Conservation (phyloP, 2,888 invertebrate species). For the Eudemis profundana region DNA sequence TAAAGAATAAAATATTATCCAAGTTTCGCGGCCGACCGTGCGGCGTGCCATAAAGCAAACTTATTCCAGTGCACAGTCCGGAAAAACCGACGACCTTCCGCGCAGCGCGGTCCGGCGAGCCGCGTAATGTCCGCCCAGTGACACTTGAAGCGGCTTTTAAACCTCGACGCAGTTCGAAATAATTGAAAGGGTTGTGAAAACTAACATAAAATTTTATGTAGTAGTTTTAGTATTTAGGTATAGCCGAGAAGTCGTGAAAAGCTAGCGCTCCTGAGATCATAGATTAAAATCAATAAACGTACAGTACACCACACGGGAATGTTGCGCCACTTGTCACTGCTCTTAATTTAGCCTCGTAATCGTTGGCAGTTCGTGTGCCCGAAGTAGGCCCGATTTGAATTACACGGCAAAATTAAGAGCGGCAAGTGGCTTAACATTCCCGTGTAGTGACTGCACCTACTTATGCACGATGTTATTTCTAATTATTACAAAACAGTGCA, state of each 20-base stretch:
- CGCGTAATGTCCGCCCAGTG: slow-evolving; percentile 11
- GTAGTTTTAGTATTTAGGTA: not conserved
- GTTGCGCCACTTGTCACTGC: no score
- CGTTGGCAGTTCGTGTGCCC: no score
- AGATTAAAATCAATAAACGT: no score
- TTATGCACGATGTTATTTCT: no score
- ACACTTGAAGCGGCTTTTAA: slow-evolving; percentile 32
- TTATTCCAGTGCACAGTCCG: slow-evolving; percentile 37
- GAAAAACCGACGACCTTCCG: slow-evolving; percentile 41
- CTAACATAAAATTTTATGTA: not conserved
- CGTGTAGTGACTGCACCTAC: no score
- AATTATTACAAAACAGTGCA: no score
- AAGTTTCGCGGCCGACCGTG: slow-evolving; percentile 6
- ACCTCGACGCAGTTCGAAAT: slow-evolving; percentile 10
- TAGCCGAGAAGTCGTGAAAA: no score
- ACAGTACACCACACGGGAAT: no score
- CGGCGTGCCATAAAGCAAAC: slow-evolving; percentile 32
- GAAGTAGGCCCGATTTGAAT: no score
- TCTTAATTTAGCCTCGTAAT: no score
- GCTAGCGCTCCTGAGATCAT: not conserved
- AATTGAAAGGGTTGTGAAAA: slow-evolving; percentile 9
- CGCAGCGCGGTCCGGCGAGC: slow-evolving; percentile 5
- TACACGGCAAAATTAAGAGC: no score
- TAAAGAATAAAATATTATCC: slow-evolving; percentile 18
- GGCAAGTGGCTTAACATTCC: no score